Evolutionary conservation across 2,797 vertebrate genomes (phyloP).

Genomic region (Lerista edwardsae): DNA sequence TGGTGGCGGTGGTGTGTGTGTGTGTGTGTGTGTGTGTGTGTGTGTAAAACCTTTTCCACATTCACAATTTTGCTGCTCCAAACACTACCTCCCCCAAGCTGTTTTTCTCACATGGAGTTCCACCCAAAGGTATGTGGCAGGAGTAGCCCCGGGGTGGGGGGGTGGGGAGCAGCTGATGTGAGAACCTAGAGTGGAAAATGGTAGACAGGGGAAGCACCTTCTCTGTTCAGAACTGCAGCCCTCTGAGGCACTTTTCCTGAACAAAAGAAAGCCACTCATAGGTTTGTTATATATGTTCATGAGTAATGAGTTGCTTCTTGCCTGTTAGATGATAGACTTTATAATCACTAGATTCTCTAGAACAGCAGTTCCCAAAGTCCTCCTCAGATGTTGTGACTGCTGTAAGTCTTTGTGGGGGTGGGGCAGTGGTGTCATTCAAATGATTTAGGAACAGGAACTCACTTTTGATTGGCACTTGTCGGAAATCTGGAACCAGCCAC

Average conservation of each 20-base stretch:
- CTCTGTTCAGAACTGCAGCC: neutral
- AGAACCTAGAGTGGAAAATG: neutral
- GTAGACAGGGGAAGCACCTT: neutral
- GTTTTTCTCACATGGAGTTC: neutral
- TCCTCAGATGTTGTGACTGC: too few relatives aligned
- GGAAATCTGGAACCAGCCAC: too few relatives aligned
- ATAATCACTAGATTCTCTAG: too few relatives aligned
- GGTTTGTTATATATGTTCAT: conserved; percentile 4
- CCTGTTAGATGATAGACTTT: rapidly evolving
- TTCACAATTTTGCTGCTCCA: neutral
- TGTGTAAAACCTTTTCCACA: neutral
- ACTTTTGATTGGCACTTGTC: too few relatives aligned
- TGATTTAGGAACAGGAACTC: too few relatives aligned
- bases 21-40: neutral
- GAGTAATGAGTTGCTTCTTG: neutral
- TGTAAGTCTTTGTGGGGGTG: too few relatives aligned
- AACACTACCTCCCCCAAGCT: neutral
- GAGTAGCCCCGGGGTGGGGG: too few relatives aligned
- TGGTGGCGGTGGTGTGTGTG: too few relatives aligned
- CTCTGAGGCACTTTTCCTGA: neutral
- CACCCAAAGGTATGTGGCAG: neutral
- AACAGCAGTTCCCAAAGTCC: too few relatives aligned
- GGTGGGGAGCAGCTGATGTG: neutral
- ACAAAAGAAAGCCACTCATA: neutral
- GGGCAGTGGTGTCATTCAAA: too few relatives aligned